Evolutionary conservation across 92 coral and sea anemone species (phyloP), one percentile per base, ranked within the genome.

Genomic region (Galaxea fascicularis): DNA sequence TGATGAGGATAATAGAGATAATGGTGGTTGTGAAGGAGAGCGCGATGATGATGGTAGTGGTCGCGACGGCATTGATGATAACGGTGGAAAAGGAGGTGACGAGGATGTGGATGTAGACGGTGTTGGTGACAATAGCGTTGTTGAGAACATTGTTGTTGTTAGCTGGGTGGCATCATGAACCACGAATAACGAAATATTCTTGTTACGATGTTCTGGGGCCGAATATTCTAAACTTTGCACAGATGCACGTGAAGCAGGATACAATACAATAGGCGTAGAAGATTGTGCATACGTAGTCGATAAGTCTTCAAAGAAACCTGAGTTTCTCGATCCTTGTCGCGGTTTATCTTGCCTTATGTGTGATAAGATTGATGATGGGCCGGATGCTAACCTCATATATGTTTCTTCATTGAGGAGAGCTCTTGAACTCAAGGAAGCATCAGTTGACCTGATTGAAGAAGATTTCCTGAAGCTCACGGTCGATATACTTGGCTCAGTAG

Each of bases 61-160:
- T 46, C 17, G 17, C 44, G 78, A 73, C 15, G 54, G 16, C 45
- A 27, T 27, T 73, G 78, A 73, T 21, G 31, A 74, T 53, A 18
- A n/a, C 21, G 41, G 8, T 52, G 52, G 6, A 8, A 65, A 22
- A 8, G 21, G 4, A 10, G 64, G 9, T 12, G 24, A 17, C 26
- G 44, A 0, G 0, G 70, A 4, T 13, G 6, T 3, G 15, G 70
- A 4, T 65, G 4, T 4, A 1, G 44, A 4, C 28, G 4, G 44
- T 27, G 20, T 0, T 14, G 44, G 22, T 27, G 44, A 65, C n/a
- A 4, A 56, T 56, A 17, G 22, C 3, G 62, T 10, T 49, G 24
- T 16, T 15, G 62, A 56, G 21, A 65, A 14, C 4, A 15, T 10
- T 49, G 0, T 4, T 49, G 56, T 11, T 15, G 10, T 11, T 15